These are phyloP conservation scores for Drosophila pallidifrons DNA, from an alignment of 1,140 invertebrate species.

Conservation along the genomic window DNA sequence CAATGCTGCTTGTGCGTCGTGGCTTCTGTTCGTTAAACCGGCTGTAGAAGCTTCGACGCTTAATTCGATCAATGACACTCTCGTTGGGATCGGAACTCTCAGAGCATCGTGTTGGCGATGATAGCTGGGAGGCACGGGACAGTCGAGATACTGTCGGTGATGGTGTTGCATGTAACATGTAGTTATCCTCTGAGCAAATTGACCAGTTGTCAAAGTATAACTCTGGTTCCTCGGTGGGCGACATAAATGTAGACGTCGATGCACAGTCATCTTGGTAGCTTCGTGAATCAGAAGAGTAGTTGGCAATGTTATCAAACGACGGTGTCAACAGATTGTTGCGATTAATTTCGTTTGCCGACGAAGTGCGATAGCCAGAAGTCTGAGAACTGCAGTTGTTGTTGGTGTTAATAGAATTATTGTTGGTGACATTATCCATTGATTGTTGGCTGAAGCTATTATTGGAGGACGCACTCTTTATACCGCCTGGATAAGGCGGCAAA, in stretches of 20 bases:
- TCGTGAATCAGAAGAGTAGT: constrained; percentile 83
- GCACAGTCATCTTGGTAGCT: constrained; percentile 83
- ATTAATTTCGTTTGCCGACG: constrained; percentile 85
- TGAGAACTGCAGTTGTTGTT: constrained; percentile 77
- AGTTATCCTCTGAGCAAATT: constrained; percentile 87
- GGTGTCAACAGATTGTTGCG: constrained; percentile 81
- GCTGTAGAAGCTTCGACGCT: constrained; percentile 94
- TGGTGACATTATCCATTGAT: constrained; percentile 69
- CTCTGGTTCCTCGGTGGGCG: constrained; percentile 87
- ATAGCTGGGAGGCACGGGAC: constrained; percentile 84
- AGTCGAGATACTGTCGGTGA: constrained; percentile 85
- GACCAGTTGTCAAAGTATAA: constrained; percentile 90
- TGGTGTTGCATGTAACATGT: constrained; percentile 77
- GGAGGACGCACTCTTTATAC: constrained; percentile 71
- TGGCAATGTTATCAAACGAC: constrained; percentile 82
- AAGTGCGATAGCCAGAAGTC: constrained; percentile 83
- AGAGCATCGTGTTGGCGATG: constrained; percentile 76
- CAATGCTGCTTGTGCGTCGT: constrained; percentile 87
- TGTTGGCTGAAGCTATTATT: constrained; percentile 74
- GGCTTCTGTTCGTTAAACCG: constrained; percentile 92
- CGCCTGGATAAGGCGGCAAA: constrained; percentile 74
- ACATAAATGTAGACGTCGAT: constrained; percentile 85
- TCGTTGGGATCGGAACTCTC: constrained; percentile 86
- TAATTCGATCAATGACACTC: constrained; percentile 93
- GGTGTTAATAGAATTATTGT: constrained; percentile 74